Percentiles rank a stretch among this genome's conserved stretches.
These are phyloP conservation scores for Agrilus planipennis DNA, from an alignment of 1,140 invertebrate genomes.

Conservation along the genomic window DNA sequence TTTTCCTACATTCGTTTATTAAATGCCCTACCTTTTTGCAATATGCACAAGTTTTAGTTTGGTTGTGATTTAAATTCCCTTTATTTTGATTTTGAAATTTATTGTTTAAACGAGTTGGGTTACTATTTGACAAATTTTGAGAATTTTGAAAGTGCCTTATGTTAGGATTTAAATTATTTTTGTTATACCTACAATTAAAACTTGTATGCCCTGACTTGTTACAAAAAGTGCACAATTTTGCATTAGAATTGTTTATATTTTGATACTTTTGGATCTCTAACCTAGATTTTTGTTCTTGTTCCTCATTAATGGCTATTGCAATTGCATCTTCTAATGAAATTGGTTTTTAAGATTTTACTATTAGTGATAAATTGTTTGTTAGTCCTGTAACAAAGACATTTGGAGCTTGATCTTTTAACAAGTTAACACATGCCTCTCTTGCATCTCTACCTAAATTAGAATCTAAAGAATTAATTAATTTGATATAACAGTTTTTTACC, in stretches of 20 bases:
- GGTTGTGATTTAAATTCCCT: no score
- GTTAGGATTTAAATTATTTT: no score
- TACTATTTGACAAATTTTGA: no score
- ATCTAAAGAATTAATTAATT: slow-evolving; percentile 20
- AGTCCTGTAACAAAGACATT: slow-evolving; percentile 18
- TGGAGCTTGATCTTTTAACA: slow-evolving; percentile 19
- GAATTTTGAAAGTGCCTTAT: no score
- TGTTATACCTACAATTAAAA: slow-evolving; percentile 7
- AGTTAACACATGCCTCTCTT: slow-evolving; percentile 15
- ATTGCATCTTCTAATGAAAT: no score
- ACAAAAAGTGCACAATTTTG: slow-evolving; percentile 14
- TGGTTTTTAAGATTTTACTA: slow-evolving; percentile 18
- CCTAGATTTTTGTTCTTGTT: slow-evolving; percentile 16
- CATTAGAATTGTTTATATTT: slow-evolving; percentile 7
- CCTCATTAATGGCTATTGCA: no score
- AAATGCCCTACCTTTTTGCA: slow-evolving; percentile 15
- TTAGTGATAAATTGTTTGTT: slow-evolving; percentile 6
- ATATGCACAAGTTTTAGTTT: slow-evolving; percentile 12
- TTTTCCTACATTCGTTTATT: slow-evolving; percentile 14
- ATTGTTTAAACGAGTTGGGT: no score
- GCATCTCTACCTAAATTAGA: slow-evolving; percentile 11
- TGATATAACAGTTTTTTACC: no score
- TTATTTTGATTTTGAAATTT: background rate
- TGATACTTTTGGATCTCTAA: slow-evolving; percentile 15
- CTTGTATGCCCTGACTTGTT: no score